Percentiles rank a stretch among this genome's conserved stretches.
These are phyloP conservation scores for Circaetus gallicus DNA, from an alignment of 2,113 vertebrate species.

Conservation along the genomic window DNA sequence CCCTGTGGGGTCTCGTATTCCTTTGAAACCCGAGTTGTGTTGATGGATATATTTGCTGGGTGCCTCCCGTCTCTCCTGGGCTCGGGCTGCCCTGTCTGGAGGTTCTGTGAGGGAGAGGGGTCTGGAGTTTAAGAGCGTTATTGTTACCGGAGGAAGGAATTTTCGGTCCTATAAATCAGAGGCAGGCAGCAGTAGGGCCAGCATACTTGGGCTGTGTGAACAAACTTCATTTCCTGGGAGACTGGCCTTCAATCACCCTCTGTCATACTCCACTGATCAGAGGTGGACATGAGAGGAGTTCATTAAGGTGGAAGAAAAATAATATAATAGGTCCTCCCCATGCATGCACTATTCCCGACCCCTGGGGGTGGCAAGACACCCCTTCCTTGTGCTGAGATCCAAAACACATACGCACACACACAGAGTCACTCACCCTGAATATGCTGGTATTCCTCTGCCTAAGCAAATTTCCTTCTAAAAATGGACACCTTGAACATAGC, in stretches of 20 bases:
- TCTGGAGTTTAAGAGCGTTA: constrained; percentile 72
- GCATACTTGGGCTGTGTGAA: constrained; percentile 77
- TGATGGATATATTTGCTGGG: constrained; percentile 59
- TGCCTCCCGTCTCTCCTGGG: constrained; percentile 38
- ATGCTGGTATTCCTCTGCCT: constrained; percentile 18
- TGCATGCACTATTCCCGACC: constrained; percentile 70
- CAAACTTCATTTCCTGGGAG: constrained; percentile 78
- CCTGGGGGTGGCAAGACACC: constrained; percentile 51
- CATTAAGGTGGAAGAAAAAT: constrained; percentile 77
- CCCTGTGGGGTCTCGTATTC: not conserved
- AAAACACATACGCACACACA: constrained; percentile 4
- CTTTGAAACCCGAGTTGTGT: constrained; percentile 53
- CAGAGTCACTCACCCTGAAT: constrained; percentile 36
- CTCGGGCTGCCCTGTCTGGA: constrained; percentile 35
- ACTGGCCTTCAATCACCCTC: constrained; percentile 76
- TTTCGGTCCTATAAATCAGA: constrained; percentile 74
- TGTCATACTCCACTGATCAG: constrained; percentile 77
- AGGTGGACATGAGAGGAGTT: constrained; percentile 79
- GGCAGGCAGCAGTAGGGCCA: constrained; percentile 64
- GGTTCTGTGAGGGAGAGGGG: constrained; percentile 62
- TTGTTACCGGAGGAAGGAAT: constrained; percentile 73
- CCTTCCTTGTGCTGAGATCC: constrained; percentile 52
- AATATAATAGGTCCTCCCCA: constrained; percentile 70
- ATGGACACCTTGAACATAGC: not conserved
- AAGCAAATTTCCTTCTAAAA: constrained; percentile 56